These are phyloP conservation scores for Buphagus erythrorhynchus DNA, from an alignment of 2,797 vertebrate genomes.

Conservation along the genomic window DNA sequence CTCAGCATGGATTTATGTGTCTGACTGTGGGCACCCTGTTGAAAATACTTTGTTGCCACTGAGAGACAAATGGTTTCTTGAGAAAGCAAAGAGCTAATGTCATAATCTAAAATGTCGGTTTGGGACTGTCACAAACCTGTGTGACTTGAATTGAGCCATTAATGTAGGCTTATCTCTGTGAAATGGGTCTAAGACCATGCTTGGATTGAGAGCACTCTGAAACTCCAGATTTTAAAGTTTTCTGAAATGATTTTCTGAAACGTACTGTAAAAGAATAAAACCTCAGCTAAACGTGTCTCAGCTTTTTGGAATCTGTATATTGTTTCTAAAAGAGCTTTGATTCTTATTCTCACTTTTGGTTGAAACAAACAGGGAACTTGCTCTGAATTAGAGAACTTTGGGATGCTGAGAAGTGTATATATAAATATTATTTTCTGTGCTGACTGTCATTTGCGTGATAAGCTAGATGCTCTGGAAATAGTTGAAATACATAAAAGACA, in stretches of 20 bases:
- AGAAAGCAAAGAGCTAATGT: not conserved
- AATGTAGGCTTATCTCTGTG: not conserved
- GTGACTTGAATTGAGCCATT: not conserved
- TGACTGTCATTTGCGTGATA: not conserved
- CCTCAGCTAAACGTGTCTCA: not conserved
- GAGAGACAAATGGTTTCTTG: not conserved
- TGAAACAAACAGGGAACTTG: not conserved
- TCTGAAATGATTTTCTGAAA: not conserved
- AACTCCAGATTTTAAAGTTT: not conserved
- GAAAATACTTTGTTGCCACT: not conserved
- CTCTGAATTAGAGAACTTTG: not conserved
- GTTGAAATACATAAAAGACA: not conserved
- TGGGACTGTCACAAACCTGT: not conserved
- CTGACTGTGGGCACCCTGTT: not conserved
- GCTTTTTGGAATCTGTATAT: not conserved
- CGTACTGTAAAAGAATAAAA: not conserved
- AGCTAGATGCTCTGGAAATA: not conserved
- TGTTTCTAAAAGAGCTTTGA: not conserved
- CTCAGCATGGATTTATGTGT: not conserved
- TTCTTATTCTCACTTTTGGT: not conserved
- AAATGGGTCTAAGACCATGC: not conserved
- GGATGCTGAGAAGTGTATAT: not conserved
- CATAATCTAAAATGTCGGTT: not conserved
- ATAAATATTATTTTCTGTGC: not conserved
- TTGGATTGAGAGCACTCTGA: not conserved